These are phyloP conservation scores for Delia radicum DNA, from an alignment of 1,140 invertebrate genomes.

Conservation along the genomic window DNA sequence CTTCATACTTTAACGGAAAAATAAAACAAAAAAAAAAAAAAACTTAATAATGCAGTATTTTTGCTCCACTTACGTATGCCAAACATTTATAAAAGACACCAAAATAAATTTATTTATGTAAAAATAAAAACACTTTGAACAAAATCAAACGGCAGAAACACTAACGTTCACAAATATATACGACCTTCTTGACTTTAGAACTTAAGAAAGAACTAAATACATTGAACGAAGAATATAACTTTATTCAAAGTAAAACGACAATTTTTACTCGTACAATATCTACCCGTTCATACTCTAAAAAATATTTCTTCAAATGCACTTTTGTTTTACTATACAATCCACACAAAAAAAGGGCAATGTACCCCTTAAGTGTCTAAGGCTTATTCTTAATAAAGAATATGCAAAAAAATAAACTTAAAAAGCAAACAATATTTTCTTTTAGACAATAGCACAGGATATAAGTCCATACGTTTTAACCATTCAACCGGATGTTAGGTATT, in stretches of 20 bases:
- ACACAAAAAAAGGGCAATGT: background rate
- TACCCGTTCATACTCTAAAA: background rate
- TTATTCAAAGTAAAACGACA: background rate
- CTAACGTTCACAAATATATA: background rate
- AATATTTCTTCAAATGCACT: background rate
- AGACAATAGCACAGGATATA: no score
- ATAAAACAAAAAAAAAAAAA: background rate
- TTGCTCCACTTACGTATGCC: slow-evolving; percentile 3
- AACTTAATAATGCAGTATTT: slow-evolving; percentile 2
- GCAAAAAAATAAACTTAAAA: no score
- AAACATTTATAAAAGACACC: background rate
- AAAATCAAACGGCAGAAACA: background rate
- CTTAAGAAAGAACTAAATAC: background rate
- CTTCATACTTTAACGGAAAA: no score
- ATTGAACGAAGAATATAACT: background rate
- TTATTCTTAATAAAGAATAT: no score
- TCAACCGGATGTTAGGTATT: no score
- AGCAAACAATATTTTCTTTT: no score
- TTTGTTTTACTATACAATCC: background rate
- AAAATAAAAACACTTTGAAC: background rate
- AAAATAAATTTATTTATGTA: slow-evolving; percentile 5
- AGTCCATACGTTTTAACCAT: no score
- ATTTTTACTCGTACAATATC: background rate
- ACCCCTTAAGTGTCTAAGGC: background rate
- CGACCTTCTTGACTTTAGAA: slow-evolving; percentile 1